Evolutionary conservation across 35 echinoderm and acorn worm genomes (phyloP).

Genomic region (Chiridota heheva): DNA sequence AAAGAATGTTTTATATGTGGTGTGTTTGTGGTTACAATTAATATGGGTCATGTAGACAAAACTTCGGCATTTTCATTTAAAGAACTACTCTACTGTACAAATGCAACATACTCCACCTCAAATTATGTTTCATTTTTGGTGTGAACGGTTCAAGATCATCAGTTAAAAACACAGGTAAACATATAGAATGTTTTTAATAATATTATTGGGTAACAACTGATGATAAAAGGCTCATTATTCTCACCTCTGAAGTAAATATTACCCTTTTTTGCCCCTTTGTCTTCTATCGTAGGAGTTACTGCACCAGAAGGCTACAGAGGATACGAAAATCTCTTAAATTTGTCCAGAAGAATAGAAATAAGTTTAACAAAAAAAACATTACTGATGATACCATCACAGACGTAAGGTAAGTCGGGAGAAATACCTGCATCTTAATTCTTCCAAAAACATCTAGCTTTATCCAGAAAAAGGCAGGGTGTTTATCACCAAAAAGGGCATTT

Average conservation of each 20-base stretch:
- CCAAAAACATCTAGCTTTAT: too few species aligned
- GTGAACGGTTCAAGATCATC: neutral
- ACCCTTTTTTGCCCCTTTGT: neutral
- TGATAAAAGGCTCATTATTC: neutral
- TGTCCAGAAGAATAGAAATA: slow-evolving; percentile 76
- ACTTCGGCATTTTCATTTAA: too few species aligned
- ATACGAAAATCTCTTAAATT: slow-evolving; percentile 98
- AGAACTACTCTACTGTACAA: too few species aligned
- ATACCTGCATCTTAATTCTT: neutral
- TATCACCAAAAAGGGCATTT: neutral
- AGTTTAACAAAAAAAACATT: slow-evolving; percentile 73
- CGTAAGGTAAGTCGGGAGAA: slow-evolving; percentile 55
- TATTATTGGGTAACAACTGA: neutral
- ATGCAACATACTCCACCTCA: neutral
- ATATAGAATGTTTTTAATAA: neutral
- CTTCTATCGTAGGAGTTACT: slow-evolving; percentile 77
- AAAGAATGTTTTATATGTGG: neutral
- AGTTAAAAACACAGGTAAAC: neutral
- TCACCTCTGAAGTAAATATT: neutral
- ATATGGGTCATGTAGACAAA: too few species aligned
- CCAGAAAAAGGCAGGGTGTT: neutral
- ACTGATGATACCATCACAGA: slow-evolving; percentile 80
- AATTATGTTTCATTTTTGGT: neutral
- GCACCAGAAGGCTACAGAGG: slow-evolving; percentile 75
- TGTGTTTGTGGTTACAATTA: neutral